Percentiles rank a stretch among this genome's conserved stretches.
These are phyloP conservation scores for Meteorus cinctellus DNA, from an alignment of 2,888 invertebrate genomes.

Conservation along the genomic window DNA sequence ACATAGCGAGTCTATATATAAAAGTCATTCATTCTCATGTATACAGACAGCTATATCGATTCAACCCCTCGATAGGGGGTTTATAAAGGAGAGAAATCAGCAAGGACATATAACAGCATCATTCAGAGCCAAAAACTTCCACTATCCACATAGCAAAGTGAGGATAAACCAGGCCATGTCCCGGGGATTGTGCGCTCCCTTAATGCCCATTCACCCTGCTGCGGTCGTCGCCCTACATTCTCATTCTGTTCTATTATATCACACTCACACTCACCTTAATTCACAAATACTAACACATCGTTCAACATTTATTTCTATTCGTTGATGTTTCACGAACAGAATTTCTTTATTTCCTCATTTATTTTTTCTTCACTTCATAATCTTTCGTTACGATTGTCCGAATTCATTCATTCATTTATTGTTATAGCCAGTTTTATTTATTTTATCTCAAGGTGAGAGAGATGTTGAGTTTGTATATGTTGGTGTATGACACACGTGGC, in stretches of 20 bases:
- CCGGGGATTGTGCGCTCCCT: conserved; percentile 20
- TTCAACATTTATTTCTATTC: too few species aligned
- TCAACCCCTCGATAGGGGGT: conserved; percentile 6
- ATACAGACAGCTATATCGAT: conserved; percentile 29
- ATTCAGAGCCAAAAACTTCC: conserved; percentile 14
- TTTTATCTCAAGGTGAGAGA: background rate
- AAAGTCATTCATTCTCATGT: conserved; percentile 31
- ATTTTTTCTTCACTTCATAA: background rate
- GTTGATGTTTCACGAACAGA: background rate
- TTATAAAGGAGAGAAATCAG: background rate
- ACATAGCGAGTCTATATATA: background rate
- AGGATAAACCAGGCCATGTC: conserved; percentile 41
- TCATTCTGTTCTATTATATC: conserved; percentile 1
- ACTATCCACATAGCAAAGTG: conserved; percentile 5
- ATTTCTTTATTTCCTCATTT: background rate
- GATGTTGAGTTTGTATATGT: background rate
- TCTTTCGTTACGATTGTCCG: background rate
- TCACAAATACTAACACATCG: background rate
- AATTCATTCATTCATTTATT: conserved; percentile 6
- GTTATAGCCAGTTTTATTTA: background rate
- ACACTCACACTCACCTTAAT: background rate
- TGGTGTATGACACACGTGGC: background rate
- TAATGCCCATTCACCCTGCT: conserved; percentile 50
- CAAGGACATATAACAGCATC: conserved; percentile 2
- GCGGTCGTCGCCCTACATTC: conserved; percentile 49